Conservation (phyloP, 2,113 vertebrate genomes). For the Camelus bactrianus region DNA sequence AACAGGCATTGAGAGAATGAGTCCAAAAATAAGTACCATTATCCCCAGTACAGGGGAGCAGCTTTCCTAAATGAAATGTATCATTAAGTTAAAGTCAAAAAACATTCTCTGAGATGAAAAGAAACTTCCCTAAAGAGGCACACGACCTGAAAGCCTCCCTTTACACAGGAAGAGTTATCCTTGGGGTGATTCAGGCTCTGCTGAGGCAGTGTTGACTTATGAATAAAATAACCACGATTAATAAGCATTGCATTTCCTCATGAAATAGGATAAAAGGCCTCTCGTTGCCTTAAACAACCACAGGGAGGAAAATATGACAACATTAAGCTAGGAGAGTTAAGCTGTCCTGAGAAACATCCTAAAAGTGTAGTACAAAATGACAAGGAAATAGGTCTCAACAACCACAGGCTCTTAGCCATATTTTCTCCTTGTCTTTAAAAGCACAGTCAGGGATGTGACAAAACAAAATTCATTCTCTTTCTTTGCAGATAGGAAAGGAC, state of each 20-base stretch:
- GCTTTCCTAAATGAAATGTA: conserved; percentile 19
- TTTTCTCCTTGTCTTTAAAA: conserved; percentile 50
- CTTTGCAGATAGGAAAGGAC: conserved; percentile 25
- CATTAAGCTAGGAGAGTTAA: conserved; percentile 1
- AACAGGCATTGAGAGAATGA: conserved; percentile 13
- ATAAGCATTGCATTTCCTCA: conserved; percentile 44
- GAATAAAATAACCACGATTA: conserved; percentile 65
- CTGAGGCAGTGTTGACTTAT: background rate
- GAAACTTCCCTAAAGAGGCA: background rate
- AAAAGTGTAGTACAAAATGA: background rate
- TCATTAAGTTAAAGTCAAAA: background rate
- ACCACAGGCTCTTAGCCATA: background rate
- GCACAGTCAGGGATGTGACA: background rate
- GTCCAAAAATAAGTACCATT: background rate
- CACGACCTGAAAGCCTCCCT: background rate
- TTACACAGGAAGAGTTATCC: background rate
- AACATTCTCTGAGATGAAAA: conserved; percentile 36
- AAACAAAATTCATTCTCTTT: conserved; percentile 48
- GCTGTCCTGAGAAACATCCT: background rate
- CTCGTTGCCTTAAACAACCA: conserved; percentile 50
- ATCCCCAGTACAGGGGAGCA: background rate
- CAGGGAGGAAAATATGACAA: conserved; percentile 29
- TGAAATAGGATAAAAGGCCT: conserved; percentile 37
- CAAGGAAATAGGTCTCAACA: conserved; percentile 30
- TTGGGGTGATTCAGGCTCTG: background rate